phyloP scores from a whole-genome alignment of 2,113 vertebrate species.

The Sigmodon hispidus region DNA sequence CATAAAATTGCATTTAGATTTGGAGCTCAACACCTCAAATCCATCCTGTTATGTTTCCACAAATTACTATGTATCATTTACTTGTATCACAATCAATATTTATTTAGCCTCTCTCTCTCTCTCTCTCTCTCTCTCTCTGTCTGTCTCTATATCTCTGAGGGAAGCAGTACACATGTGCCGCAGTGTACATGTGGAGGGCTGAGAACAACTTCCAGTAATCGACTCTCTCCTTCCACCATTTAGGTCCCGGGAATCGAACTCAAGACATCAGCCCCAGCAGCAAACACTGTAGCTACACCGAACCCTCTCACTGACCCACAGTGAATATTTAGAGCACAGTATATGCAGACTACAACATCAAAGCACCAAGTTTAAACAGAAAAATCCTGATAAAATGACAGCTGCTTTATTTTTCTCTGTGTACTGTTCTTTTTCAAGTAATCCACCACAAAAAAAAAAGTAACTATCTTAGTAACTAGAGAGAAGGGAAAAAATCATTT shows the following conservation, averaged over 20 bases:
- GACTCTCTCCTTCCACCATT: not conserved
- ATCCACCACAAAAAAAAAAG: not conserved
- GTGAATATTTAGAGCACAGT: constrained; percentile 6
- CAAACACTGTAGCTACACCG: not conserved
- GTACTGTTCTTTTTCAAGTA: constrained; percentile 32
- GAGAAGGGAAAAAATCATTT: not conserved
- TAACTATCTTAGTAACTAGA: not conserved
- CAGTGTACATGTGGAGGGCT: too few relatives aligned
- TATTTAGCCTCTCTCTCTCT: not conserved
- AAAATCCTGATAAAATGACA: not conserved
- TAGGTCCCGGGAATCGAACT: not conserved
- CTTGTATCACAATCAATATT: constrained; percentile 32
- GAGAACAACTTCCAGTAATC: not conserved
- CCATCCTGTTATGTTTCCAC: not conserved
- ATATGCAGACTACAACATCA: not conserved
- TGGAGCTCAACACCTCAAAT: not conserved
- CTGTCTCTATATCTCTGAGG: not conserved
- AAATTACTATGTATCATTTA: constrained; percentile 21
- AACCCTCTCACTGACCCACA: not conserved
- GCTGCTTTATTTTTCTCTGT: not conserved
- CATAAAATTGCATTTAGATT: not conserved
- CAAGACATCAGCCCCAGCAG: not conserved
- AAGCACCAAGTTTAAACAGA: not conserved
- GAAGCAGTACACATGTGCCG: not conserved
- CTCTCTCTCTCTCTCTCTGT: not conserved